These are phyloP conservation scores for Macheiramphus alcinus DNA, from an alignment of 2,113 vertebrate genomes.

Conservation along the genomic window DNA sequence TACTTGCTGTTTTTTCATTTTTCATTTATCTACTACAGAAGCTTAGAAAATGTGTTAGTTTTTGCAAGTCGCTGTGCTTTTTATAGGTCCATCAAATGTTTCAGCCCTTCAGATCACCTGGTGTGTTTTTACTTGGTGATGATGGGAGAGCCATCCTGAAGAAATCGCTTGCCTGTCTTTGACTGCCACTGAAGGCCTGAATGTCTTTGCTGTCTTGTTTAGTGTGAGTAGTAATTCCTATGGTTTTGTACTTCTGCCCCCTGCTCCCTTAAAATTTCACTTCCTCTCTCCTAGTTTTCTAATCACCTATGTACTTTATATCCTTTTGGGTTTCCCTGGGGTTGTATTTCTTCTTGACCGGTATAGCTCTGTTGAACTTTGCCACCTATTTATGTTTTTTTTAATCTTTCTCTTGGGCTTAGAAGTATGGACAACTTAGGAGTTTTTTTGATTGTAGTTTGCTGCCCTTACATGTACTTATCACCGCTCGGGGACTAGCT, in stretches of 20 bases:
- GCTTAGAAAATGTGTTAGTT: not conserved
- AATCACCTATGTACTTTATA: fast-evolving
- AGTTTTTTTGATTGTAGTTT: not conserved
- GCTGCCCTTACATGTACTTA: not conserved
- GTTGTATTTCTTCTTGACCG: not conserved
- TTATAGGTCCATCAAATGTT: not conserved
- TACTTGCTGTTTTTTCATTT: not conserved
- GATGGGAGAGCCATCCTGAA: no score
- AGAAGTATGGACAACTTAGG: not conserved
- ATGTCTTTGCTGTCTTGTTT: not conserved
- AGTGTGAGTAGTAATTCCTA: no score
- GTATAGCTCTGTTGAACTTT: not conserved
- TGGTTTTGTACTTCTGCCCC: not conserved
- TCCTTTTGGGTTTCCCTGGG: not conserved
- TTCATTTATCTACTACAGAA: not conserved
- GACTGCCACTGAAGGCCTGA: not conserved
- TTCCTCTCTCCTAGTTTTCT: not conserved
- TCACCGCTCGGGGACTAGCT: no score
- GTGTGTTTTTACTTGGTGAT: not conserved
- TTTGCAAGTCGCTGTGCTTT: not conserved
- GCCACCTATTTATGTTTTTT: not conserved
- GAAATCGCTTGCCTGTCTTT: not conserved
- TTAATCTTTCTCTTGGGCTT: not conserved
- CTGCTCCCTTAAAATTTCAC: not conserved
- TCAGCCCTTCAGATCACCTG: not conserved